Evolutionary conservation across 2,113 vertebrate species (phyloP), one percentile per base, ranked within the genome.

Genomic region (Paraplagusia blochii): DNA sequence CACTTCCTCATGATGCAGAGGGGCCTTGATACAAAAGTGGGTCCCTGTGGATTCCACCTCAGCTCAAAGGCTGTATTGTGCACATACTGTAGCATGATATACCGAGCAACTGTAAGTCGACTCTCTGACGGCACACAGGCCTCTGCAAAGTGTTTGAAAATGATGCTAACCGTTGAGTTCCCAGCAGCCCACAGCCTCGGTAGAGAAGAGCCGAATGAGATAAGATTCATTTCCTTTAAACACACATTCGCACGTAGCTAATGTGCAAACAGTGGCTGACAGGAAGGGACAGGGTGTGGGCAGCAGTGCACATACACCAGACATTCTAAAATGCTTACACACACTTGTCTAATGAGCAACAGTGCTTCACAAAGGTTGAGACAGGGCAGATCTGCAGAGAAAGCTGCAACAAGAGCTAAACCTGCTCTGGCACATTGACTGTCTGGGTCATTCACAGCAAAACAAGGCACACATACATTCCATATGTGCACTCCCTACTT

Each of bases 201-300:
- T 3, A 7, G 58, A 74, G 69, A 67, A 13, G 35, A 63, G 56
- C 11, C 38, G 55, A 50, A 76, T 35, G 45, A 66, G 72, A 82
- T 70, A 81, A 76, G 57, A 29, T 66, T 39, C 9, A 14, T 51
- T 81, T 76, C 74, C 77, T 79, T 67, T 74, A 57, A 66, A 70
- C 67, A 72, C 54, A 70, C 39, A 75, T 63, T 64, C 55, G 16
- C 76, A 57, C 53, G 45, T 16, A 77, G 52, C 51, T 49, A 53
- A 76, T 55, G 63, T 75, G 69, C 49, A 36, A 66, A 66, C 40
- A 45, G 66, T 13, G 44, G 55, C 66, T 69, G 69, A 65, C 58
- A 74, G 57, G 67, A 70, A 80, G 56, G 71, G 64, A 68, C 82
- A 58, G 71, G 63, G 80, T 48, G 66, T 67, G 70, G 75, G 67